Conservation (phyloP, 2,797 vertebrate species). For the Falco biarmicus region DNA sequence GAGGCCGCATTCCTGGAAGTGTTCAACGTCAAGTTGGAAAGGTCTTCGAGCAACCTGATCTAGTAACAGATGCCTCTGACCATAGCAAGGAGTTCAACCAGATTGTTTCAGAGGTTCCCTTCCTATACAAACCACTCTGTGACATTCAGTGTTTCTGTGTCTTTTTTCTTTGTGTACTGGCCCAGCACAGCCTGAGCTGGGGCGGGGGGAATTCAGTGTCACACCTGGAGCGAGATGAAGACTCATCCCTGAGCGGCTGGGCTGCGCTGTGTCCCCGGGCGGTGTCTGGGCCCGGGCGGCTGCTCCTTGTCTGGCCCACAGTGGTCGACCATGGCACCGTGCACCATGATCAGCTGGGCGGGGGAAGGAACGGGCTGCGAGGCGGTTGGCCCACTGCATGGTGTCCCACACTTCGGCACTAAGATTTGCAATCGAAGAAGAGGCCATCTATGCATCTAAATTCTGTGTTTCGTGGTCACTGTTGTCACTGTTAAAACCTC, state of each 20-base stretch:
- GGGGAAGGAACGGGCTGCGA: too few relatives aligned
- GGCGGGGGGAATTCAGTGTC: too few relatives aligned
- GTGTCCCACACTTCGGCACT: background rate
- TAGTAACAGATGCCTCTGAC: too few relatives aligned
- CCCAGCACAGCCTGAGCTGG: too few relatives aligned
- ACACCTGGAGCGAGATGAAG: too few relatives aligned
- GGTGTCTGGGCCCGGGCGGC: too few relatives aligned
- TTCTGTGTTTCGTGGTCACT: background rate
- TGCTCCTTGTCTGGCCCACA: too few relatives aligned
- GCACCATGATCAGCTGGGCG: too few relatives aligned
- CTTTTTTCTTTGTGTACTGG: background rate
- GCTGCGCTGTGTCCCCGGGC: too few relatives aligned
- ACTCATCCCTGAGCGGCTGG: too few relatives aligned
- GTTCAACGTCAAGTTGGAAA: background rate
- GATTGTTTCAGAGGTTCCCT: background rate
- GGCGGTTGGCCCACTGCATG: too few relatives aligned
- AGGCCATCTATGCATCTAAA: background rate
- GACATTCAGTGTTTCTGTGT: background rate
- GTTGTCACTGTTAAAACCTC: background rate
- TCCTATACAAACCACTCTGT: background rate
- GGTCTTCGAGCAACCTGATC: background rate
- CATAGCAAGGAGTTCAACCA: background rate
- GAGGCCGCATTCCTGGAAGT: background rate
- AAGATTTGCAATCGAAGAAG: background rate
- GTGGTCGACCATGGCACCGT: too few relatives aligned